Evolutionary conservation across 1,140 invertebrate species (phyloP), one percentile per base, ranked within the genome.

Genomic region (Aleiodes sp.): DNA sequence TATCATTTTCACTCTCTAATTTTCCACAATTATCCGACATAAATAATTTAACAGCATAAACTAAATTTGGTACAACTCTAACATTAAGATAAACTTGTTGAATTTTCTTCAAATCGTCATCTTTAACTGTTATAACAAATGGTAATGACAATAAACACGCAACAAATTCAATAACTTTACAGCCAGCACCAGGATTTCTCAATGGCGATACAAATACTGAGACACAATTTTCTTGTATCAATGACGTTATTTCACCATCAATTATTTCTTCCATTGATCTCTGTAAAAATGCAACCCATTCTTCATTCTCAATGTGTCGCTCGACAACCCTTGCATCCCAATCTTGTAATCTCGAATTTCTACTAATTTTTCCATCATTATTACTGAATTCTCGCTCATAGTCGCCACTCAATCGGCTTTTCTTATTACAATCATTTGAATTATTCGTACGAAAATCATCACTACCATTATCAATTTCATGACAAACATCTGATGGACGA

Each of bases 251-350:
- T 80, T 94, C 92, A 0, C 92, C 92, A 39, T 91, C 89, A 82
- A 94, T 90, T 0, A 94, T 87, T 76, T 92, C 84, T 70, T 82
- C 84, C 82, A 79, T 88, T 71, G 87, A 94, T 90, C 60, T 91
- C 89, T 79, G 89, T 2, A 94, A 76, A 65, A 87, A 87, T 0
- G 78, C 86, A 2, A 94, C 87, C 94, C 94, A 95, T 83, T 95
- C 94, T 70, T 94, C 93, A 71, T 93, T 90, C 84, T 95, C 93
- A 60, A 94, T 93, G 4, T 91, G 90, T 33, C 87, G 87, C 24
- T 86, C 84, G 0, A 87, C 79, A 56, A 85, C 83, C 33, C 75
- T 75, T 3, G 87, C 81, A 43, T 83, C 81, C 75, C 81, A 83
- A 64, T 81, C 81, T 0, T 81, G 70, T 52, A 82, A 75, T 71